A percentile compares a stretch with the other conserved stretches of the same genome.
Evolutionary conservation across 2,113 vertebrate genomes (phyloP).

Genomic region (Pachyramphus minor): DNA sequence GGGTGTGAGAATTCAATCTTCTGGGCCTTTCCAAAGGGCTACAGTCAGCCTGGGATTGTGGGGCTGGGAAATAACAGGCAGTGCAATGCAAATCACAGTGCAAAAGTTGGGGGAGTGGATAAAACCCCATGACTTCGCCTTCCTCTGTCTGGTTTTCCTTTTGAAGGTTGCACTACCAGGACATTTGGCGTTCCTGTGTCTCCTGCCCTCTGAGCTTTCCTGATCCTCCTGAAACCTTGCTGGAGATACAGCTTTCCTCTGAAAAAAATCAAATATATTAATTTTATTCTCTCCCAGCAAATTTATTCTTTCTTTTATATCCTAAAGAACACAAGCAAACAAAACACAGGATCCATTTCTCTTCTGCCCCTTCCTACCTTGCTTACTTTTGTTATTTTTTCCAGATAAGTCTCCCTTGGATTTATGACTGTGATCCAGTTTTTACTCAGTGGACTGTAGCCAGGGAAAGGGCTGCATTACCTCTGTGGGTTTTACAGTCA

Average conservation of each 20-base stretch:
- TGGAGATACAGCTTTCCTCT: background rate
- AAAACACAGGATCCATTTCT: background rate
- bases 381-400: background rate
- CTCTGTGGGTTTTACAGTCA: background rate
- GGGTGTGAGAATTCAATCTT: background rate
- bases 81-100: background rate
- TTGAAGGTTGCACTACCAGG: background rate
- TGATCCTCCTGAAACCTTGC: background rate
- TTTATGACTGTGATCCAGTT: background rate
- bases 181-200: background rate
- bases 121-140: background rate
- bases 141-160: background rate
- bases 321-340: background rate
- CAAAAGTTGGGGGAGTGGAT: background rate
- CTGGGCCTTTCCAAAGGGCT: background rate
- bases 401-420: background rate
- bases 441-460: background rate
- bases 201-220: background rate
- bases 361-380: background rate
- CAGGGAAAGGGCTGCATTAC: background rate
- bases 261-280: background rate
- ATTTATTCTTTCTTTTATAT: background rate
- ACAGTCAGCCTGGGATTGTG: background rate
- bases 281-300: background rate
- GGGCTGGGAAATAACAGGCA: background rate